phyloP scores from a whole-genome alignment of 2,797 vertebrate genomes.

The Spinibarbus caldwelli region DNA sequence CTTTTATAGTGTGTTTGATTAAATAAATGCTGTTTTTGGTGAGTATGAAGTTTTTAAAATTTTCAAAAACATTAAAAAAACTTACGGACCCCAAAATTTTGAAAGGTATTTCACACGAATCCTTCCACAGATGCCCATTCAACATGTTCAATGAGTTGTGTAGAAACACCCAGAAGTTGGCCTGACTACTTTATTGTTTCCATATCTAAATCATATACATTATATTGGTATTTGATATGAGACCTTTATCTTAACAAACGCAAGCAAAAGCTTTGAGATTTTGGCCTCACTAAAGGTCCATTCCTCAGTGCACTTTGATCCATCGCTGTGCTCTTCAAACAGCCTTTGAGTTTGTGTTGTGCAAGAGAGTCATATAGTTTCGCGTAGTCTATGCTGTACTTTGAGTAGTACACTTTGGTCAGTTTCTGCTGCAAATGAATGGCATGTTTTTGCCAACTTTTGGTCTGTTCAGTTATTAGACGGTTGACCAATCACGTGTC shows the following conservation, averaged over 20 bases:
- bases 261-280: neutral
- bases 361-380: neutral
- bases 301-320: slow-evolving; percentile 13
- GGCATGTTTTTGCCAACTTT: neutral
- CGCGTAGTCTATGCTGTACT: neutral
- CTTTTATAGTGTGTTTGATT: too few species aligned
- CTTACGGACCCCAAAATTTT: neutral
- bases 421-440: neutral
- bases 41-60: too few species aligned
- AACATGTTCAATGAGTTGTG: neutral
- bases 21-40: too few species aligned
- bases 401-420: slow-evolving; percentile 1
- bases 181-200: too few species aligned
- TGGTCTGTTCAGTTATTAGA: too few species aligned
- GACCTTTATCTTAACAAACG: neutral
- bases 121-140: neutral
- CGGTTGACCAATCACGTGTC: neutral
- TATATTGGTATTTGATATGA: neutral
- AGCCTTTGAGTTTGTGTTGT: slow-evolving; percentile 19
- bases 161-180: neutral
- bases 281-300: neutral
- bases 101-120: neutral
- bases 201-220: too few species aligned
- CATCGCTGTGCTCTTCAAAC: neutral
- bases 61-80: neutral